Base-by-base conservation (phyloP, 2,113 vertebrate genomes). In the Lepisosteus oculatus region DNA sequence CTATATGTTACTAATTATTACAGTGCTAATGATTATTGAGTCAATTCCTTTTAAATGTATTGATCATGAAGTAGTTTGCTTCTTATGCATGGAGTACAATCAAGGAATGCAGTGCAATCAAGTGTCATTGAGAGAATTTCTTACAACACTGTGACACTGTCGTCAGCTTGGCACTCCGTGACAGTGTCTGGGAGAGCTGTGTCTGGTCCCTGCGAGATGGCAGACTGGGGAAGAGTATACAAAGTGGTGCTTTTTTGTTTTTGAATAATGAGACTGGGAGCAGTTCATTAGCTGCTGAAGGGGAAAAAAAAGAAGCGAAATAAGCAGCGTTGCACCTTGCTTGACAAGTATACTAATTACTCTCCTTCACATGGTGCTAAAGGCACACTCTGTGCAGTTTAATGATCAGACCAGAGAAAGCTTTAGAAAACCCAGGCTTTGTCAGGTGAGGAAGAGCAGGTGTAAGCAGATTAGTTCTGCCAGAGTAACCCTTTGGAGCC, bases 331-430 rank as follows among this genome's bases (percentile, higher is more conserved):
- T 90, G 91, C 92, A 93, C 95, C 94, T 95, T 92, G 91, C 93
- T 95, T 98, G 97, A 97, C 96, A 97, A 95, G 95, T 96, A 94
- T 96, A 96, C 96, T 98, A 97, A 97, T 98, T 96, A 96, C 95
- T 94, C 91, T 93, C 93, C 90, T 95, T 93, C 94, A 94, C 90
- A 82, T 92, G 92, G 87, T 93, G 94, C 94, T 94, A 89, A 90
- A 96, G 94, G 95, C 94, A 92, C 91, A 92, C 92, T 89, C 83
- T 65, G 92, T 90, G 93, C 92, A 90, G 90, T 93, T 93, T 94
- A 95, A 96, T 95, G 94, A 95, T 93, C 93, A 95, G 93, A 95
- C 83, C 76, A 74, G 74, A 88, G 91, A 94, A 91, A 78, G 90
- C 88, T 91, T 91, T 90, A 91, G 90, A 90, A 90, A 90, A 86